Evolutionary conservation across 35 echinoderm and acorn worm genomes (phyloP), one percentile per base, ranked within the genome.

Genomic region (Lytechinus pictus): DNA sequence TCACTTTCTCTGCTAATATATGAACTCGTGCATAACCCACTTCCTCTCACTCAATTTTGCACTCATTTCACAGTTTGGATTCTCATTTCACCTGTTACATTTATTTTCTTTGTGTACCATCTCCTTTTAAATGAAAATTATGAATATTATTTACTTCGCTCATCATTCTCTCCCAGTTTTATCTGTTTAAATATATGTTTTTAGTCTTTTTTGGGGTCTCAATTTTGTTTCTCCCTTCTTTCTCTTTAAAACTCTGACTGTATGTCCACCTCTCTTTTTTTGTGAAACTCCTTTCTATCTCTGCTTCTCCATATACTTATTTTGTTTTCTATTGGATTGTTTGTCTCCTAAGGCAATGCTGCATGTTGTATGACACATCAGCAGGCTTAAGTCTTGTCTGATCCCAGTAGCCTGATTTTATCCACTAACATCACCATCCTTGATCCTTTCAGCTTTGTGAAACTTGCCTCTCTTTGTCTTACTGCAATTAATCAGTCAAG

Each of bases 331-430:
- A 44, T 44, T 44, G 33, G 33, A 44, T 44, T 44, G 33, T 44
- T 44, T 44, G 3, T 90, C 52, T 79, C 66, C 66, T 24, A 79
- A 7, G 66, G 66, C 29, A 90, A 14, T 90, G 52, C 56, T 58
- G 13, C 56, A 58, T 57, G 55, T 57, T 90, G 88, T 58, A 90
- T 90, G 88, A 90, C 88, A 90, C 88, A 54, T 52, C 52, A 7
- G 88, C 29, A 54, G 88, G 88, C 88, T 52, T 90, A 10, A 21
- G 6, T 90, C 88, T 90, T 33, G 88, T 90, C 88, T 90, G 88
- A 90, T 90, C 88, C 88, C 29, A 13, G 11, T 24, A 54, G 28
- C 88, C 29, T 90, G 88, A 90, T 90, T 90, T 90, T 10, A 54
- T 54, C 88, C 88, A 90, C 88, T 52, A 90, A 54, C 16, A 90